These are phyloP conservation scores for Eupithecia exiguata DNA, from an alignment of 2,888 invertebrate genomes.

Conservation along the genomic window DNA sequence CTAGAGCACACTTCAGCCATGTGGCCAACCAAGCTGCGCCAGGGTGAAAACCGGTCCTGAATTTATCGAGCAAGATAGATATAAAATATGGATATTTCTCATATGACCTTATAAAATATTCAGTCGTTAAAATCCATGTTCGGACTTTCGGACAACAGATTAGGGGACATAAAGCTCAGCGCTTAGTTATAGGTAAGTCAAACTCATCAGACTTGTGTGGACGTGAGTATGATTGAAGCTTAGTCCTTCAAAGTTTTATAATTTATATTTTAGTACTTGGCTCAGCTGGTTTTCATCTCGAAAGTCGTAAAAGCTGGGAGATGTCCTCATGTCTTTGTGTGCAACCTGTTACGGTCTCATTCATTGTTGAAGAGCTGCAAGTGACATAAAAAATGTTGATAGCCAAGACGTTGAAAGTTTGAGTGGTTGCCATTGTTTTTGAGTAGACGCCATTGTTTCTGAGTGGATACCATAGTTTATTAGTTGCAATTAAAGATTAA, in stretches of 20 bases:
- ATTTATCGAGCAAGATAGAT: neutral
- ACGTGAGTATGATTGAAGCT: constrained; percentile 6
- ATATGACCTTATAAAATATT: constrained; percentile 2
- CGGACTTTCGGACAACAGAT: neutral
- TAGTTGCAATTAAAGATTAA: neutral
- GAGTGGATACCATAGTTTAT: neutral
- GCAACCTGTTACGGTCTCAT: constrained; percentile 16
- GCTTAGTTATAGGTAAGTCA: neutral
- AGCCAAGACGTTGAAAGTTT: neutral
- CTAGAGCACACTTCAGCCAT: neutral
- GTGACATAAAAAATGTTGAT: constrained; percentile 3
- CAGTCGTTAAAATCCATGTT: constrained; percentile 6
- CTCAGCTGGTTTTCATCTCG: constrained; percentile 21
- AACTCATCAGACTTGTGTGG: constrained; percentile 2
- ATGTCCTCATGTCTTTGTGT: constrained; percentile 3
- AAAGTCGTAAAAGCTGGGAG: constrained; percentile 25
- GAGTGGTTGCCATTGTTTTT: neutral
- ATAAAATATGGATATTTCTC: neutral
- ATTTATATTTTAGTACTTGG: constrained; percentile 12
- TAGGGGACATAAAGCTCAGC: neutral
- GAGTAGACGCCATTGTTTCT: neutral
- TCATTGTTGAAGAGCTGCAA: constrained; percentile 8
- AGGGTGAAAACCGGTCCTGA: neutral
- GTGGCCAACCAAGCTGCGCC: neutral
- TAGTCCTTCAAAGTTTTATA: constrained; percentile 6